These are phyloP conservation scores for Antedon mediterranea DNA, from an alignment of 53 echinoderm and acorn worm genomes.

Conservation along the genomic window DNA sequence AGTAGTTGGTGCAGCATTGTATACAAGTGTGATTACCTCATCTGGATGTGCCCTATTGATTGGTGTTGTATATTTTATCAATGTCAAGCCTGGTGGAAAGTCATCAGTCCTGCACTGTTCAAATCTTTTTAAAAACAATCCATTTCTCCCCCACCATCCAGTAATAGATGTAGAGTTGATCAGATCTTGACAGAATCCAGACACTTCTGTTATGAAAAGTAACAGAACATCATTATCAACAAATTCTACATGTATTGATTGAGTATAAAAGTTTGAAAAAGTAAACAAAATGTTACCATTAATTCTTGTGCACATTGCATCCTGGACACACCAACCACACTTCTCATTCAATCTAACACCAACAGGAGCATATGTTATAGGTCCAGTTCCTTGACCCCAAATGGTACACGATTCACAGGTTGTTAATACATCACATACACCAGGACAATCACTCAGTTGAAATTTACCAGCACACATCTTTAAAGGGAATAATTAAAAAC, in stretches of 20 bases:
- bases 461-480: slow-evolving; percentile 30
- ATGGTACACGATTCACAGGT: slow-evolving; percentile 57
- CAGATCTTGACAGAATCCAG: not conserved
- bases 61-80: slow-evolving; percentile 53
- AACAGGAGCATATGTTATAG: slow-evolving; percentile 19
- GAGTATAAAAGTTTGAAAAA: no score
- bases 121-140: slow-evolving; percentile 48
- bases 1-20: not conserved
- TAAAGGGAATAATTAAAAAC: not conserved
- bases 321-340: slow-evolving; percentile 91
- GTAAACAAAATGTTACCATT: slow-evolving; percentile 55
- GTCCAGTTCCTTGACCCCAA: slow-evolving; percentile 46
- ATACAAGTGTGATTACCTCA: slow-evolving; percentile 22
- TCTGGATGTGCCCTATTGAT: slow-evolving; percentile 46
- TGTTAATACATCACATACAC: slow-evolving; percentile 43
- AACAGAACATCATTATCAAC: no score
- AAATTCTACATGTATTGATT: no score
- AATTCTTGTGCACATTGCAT: slow-evolving; percentile 36
- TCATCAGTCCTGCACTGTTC: slow-evolving; percentile 35
- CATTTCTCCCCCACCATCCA: slow-evolving; percentile 66
- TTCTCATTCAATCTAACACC: slow-evolving; percentile 47
- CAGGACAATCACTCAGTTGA: slow-evolving; percentile 20
- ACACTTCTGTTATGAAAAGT: not conserved
- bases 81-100: slow-evolving; percentile 52
- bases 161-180: not conserved